Evolutionary conservation across 2,888 invertebrate genomes (phyloP), one percentile per base, ranked within the genome.

Genomic region (Hecatera dysodea): DNA sequence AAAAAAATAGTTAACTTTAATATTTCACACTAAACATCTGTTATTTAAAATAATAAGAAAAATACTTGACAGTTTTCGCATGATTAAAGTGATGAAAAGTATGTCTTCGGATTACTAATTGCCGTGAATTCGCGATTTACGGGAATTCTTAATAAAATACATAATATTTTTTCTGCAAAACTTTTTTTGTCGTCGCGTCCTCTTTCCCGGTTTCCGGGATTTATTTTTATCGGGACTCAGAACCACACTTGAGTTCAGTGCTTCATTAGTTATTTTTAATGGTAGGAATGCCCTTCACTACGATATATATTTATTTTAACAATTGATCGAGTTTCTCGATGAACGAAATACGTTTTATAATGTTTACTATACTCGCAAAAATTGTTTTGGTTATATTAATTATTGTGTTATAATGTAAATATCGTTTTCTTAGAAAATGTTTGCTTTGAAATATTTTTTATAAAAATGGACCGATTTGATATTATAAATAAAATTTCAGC

Each of bases 231-330:
- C 66, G 61, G 62, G 46, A 57, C 64, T 44, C 60, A 48, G 50
- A 46, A 53, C 67, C 52, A 2, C 70, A 60, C 62, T 57, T 53
- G 19, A 55, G 74, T 65, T 79, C 69, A 73, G 55, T 56, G 36
- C 42, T 63, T 71, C 80, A 77, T 80, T 71, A 75, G 55, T 82
- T 75, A 73, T 77, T 72, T 69, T 68, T 77, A 77, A 80, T 69
- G 56, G 36, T 57, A 50, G 39, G 36, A 44, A 52, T 44, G 80
- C 67, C 80, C 80, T 82, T 80, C 72, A 68, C 24, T 50, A 9
- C 22, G 2, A 44, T 15, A 33, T 56, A 50, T 66, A 72, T 80
- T 70, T 80, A 80, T 72, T 68, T 76, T 66, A 48, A 59, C 44
- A 4, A 59, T 65, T 70, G 70, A 80, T 70, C 55, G 59, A 73